These are phyloP conservation scores for Eilema caniola DNA, from an alignment of 2,888 invertebrate species.

Conservation along the genomic window DNA sequence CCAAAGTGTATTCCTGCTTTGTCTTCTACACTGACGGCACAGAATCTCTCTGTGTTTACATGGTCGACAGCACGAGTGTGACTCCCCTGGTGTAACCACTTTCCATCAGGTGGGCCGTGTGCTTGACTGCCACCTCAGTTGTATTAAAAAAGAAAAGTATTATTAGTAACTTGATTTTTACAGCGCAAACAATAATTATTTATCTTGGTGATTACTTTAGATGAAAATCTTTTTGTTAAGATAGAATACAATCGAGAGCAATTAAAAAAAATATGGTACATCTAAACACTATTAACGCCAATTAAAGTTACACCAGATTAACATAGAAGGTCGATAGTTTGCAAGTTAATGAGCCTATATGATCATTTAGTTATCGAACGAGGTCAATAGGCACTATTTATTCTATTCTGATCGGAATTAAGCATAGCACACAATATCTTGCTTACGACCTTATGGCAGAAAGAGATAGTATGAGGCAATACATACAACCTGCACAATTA, in stretches of 20 bases:
- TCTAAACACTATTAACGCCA: constrained; percentile 34
- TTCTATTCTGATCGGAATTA: constrained; percentile 6
- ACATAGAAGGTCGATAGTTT: constrained; percentile 54
- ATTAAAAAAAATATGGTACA: not conserved
- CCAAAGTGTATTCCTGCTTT: too few relatives aligned
- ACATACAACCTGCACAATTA: not conserved
- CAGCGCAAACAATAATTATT: too few relatives aligned
- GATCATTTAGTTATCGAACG: constrained; percentile 51
- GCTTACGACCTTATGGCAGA: constrained; percentile 11
- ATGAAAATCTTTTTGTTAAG: not conserved
- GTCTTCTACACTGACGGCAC: too few relatives aligned
- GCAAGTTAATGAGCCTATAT: constrained; percentile 54
- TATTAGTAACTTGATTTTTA: too few relatives aligned
- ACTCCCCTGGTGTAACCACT: too few relatives aligned
- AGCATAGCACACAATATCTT: constrained; percentile 9
- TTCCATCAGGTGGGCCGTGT: too few relatives aligned
- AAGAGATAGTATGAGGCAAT: constrained; percentile 6
- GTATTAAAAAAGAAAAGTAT: too few relatives aligned
- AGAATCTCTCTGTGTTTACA: too few relatives aligned
- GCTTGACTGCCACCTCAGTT: too few relatives aligned
- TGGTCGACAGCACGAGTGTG: too few relatives aligned
- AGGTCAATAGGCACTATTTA: constrained; percentile 43
- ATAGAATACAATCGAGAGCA: not conserved
- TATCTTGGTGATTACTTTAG: too few relatives aligned
- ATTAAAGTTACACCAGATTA: constrained; percentile 48